phyloP scores from a whole-genome alignment of 1,140 invertebrate genomes.

The Limonius californicus region DNA sequence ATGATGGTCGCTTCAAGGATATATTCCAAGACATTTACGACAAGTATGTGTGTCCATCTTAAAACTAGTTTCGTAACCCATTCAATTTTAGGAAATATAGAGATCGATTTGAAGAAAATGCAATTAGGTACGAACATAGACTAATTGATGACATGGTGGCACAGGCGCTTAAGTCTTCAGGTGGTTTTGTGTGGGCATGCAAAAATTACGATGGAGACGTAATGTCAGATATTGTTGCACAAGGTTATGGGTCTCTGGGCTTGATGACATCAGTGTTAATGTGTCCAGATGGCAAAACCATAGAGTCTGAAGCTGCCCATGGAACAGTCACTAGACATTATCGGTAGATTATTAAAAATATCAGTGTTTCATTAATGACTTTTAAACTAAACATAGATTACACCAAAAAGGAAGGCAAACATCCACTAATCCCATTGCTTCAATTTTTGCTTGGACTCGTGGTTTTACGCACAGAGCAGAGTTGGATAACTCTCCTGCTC shows the following conservation, averaged over 20 bases:
- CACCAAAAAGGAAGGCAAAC: slow-evolving; percentile 80
- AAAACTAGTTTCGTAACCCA: too few relatives aligned
- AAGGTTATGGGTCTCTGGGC: slow-evolving; percentile 83
- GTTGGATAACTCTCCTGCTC: slow-evolving; percentile 71
- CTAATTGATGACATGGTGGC: slow-evolving; percentile 93
- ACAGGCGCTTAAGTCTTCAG: slow-evolving; percentile 78
- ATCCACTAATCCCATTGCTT: slow-evolving; percentile 87
- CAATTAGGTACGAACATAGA: slow-evolving; percentile 90
- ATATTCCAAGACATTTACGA: slow-evolving; percentile 89
- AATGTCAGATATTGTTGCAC: slow-evolving; percentile 83
- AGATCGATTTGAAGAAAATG: slow-evolving; percentile 66
- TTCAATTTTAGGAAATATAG: slow-evolving; percentile 75
- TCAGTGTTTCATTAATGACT: too few relatives aligned
- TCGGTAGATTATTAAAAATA: too few relatives aligned
- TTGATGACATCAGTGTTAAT: slow-evolving; percentile 91
- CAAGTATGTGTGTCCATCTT: slow-evolving; percentile 56
- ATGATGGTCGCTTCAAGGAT: slow-evolving; percentile 91
- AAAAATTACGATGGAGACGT: slow-evolving; percentile 93
- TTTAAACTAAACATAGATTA: too few relatives aligned
- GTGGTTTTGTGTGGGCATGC: slow-evolving; percentile 90
- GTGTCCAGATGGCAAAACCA: slow-evolving; percentile 87
- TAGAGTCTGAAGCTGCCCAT: slow-evolving; percentile 89
- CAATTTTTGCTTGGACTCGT: slow-evolving; percentile 89
- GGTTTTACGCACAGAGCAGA: slow-evolving; percentile 80
- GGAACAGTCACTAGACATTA: slow-evolving; percentile 90